Base-by-base conservation (phyloP, 1,140 invertebrate genomes). In the Adelges cooleyi region DNA sequence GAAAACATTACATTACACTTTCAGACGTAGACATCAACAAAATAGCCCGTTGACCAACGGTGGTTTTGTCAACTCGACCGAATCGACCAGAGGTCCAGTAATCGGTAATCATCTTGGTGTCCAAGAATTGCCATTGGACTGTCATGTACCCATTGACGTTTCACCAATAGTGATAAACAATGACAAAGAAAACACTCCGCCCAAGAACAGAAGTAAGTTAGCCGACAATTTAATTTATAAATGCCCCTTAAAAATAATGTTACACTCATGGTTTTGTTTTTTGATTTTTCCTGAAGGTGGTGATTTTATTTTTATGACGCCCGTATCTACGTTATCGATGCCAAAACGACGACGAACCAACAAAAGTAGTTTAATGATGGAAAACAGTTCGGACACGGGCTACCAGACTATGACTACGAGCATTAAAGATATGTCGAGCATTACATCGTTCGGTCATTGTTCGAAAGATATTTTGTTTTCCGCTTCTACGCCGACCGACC, bases 341-440 rank as follows among this genome's bases (percentile, higher is more conserved):
- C 56, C 56, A 2, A 62, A 62, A 62, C 22, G 56, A 22, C 56
- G 56, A 18, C 56, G 56, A 10, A 62, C 25, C 15, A 46, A 62
- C 4, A 62, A 62, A 15, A 62, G 22, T 13, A 48, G 27, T 48
- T 29, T 48, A 5, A 62, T 29, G 25, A 62, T 62, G 56, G 56
- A 62, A 62, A 33, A 9, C 15, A 62, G 56, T 20, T 62, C 56
- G 29, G 56, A 62, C 22, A 46, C 56, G 27, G 56, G 56, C 20
- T 62, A 62, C 25, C 56, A 62, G 27, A 62, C 56, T 22, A 38
- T 54, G 33, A 54, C 52, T 38, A 48, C 46, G 56, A 62, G 42
- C 17, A 44, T 62, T 46, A 62, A 62, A 13, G 56, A 62, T 2
- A 48, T 33, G 40, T 62, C 56, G 11, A 62, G 56, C 44, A 62